Evolutionary conservation across 1,140 invertebrate genomes (phyloP), one percentile per base, ranked within the genome.

Genomic region (Helicoverpa zea): DNA sequence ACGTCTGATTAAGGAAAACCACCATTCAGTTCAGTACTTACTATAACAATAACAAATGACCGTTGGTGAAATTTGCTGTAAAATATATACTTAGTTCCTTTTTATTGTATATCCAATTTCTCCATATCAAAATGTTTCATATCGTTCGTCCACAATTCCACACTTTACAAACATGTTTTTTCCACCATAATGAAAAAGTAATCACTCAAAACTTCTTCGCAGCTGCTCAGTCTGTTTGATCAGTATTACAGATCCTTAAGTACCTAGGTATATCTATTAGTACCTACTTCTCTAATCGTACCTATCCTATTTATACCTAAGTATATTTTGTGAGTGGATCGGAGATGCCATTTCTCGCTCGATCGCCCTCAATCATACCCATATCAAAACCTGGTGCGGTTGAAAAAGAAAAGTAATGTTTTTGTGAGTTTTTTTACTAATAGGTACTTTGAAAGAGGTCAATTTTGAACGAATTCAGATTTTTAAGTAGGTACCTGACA

Each of bases 341-440:
- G 83, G 83, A 85, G 87, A 90, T 87, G 80, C 87, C 86, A 93
- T 94, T 92, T 92, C 91, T 90, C 89, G 88, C 89, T 68, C 87
- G 89, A 90, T 92, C 88, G 89, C 89, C 84, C 86, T 86, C 87
- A 90, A 94, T 94, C 89, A 91, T 92, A 88, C 84, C 88, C 86
- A 82, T 88, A 87, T 90, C 87, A 88, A 86, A 82, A 79, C 63
- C 51, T 59, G 29, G 68, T 29, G 13, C 12, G 72, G 51, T 18
- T 59, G 66, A 29, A 77, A 43, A 79, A 76, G 64, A 83, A 68
- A 84, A 85, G 59, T 18, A 23, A 74, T 23, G 29, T 30, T 63
- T 63, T 11, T 10, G 23, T 63, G 59, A 63, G 30, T 30, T 35
- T 29, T 30, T 7, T 29, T 14, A 63, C 23, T 30, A 13, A 35